These are phyloP conservation scores for Gambusia holbrooki DNA, from an alignment of 2,113 vertebrate genomes.

Conservation along the genomic window DNA sequence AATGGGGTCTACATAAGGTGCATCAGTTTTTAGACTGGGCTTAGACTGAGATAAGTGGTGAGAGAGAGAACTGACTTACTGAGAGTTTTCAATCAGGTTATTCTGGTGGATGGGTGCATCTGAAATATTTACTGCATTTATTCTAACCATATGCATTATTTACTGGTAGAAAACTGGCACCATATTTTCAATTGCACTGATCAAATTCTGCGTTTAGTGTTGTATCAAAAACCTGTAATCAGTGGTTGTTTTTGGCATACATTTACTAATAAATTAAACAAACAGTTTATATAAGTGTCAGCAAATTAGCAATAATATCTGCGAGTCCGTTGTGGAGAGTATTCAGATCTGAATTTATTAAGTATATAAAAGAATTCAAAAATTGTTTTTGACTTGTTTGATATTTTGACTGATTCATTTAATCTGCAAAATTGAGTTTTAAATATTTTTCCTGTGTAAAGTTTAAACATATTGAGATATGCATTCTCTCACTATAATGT, in stretches of 20 bases:
- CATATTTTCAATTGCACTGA: background rate
- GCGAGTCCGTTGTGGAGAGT: background rate
- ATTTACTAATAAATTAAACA: background rate
- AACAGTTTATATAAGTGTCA: too few species aligned
- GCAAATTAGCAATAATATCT: background rate
- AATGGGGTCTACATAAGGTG: slow-evolving; percentile 89
- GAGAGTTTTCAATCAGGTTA: background rate
- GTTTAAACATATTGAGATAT: too few species aligned
- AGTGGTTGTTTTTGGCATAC: background rate
- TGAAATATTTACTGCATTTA: background rate
- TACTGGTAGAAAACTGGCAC: background rate
- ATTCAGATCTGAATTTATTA: too few species aligned
- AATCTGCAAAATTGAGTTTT: too few species aligned
- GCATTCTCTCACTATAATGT: too few species aligned
- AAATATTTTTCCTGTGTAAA: too few species aligned
- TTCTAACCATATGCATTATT: background rate
- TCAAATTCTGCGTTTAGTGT: background rate
- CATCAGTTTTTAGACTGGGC: slow-evolving; percentile 47
- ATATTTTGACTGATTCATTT: too few species aligned
- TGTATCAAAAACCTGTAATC: background rate
- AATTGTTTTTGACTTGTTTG: too few species aligned
- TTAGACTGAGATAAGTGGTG: background rate
- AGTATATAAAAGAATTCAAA: too few species aligned
- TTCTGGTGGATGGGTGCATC: background rate
- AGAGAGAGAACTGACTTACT: background rate